Conservation (phyloP, 1,140 invertebrate genomes). For the Mamestra configurata region DNA sequence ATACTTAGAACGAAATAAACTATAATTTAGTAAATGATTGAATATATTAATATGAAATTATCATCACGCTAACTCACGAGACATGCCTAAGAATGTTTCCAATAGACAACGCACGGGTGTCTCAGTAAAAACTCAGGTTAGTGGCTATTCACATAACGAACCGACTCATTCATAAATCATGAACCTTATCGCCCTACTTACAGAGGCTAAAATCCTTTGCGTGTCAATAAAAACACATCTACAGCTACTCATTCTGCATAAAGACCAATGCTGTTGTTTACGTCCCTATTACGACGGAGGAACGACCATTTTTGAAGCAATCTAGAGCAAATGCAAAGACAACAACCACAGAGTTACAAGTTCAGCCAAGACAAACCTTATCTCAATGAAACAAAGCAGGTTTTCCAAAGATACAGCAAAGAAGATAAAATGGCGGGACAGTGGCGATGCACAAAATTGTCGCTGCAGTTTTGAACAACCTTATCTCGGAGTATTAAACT, state of each 20-base stretch:
- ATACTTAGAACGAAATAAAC: conserved; percentile 39
- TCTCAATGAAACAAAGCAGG: conserved; percentile 1
- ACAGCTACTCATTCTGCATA: conserved; percentile 26
- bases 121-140: conserved; percentile 57
- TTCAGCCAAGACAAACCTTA: background rate
- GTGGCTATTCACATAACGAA: conserved; percentile 51
- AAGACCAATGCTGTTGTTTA: conserved; percentile 41
- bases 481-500: conserved; percentile 53
- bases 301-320: conserved; percentile 37
- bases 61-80: conserved; percentile 44
- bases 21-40: conserved; percentile 45
- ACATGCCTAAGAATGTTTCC: conserved; percentile 52
- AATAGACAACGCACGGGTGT: conserved; percentile 54
- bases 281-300: conserved; percentile 41
- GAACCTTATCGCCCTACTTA: background rate
- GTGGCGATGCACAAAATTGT: conserved; percentile 47
- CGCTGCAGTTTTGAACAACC: conserved; percentile 26
- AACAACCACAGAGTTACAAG: background rate
- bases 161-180: background rate
- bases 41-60: conserved; percentile 52
- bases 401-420: background rate
- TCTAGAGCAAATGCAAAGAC: conserved; percentile 17
- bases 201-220: conserved; percentile 18
- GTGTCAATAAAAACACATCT: conserved; percentile 18
- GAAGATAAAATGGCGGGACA: conserved; percentile 45